Percentiles rank a stretch among this genome's conserved stretches.
These are phyloP conservation scores for Emydura subglobosa DNA, from an alignment of 2,113 vertebrate genomes.

Conservation along the genomic window DNA sequence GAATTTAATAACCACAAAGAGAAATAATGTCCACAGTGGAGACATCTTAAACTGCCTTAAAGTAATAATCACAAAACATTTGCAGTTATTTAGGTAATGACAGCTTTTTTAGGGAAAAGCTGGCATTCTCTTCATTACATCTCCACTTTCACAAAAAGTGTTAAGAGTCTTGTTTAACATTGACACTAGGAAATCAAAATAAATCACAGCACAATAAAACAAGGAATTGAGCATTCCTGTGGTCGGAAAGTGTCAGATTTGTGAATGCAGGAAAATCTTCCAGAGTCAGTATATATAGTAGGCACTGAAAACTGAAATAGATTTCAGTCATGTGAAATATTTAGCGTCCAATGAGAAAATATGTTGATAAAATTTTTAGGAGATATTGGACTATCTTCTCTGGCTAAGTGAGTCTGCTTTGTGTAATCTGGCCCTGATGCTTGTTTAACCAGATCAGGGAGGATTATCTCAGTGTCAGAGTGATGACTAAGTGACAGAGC, in stretches of 20 bases:
- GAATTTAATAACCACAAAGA: background rate
- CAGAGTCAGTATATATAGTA: background rate
- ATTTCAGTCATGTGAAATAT: background rate
- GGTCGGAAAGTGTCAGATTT: background rate
- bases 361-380: background rate
- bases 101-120: background rate
- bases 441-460: background rate
- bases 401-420: background rate
- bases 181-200: constrained; percentile 31
- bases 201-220: constrained; percentile 13
- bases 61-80: constrained; percentile 1
- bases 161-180: background rate
- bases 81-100: constrained; percentile 30
- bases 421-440: background rate
- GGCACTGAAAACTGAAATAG: background rate
- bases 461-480: background rate
- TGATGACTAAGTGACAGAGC: background rate
- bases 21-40: background rate
- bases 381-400: background rate
- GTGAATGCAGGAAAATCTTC: background rate
- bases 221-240: background rate
- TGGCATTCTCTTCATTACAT: background rate
- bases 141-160: background rate
- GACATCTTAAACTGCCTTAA: background rate
- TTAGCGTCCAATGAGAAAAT: no score